phyloP scores from a whole-genome alignment of 53 echinoderm and acorn worm genomes.

The Paracentrotus lividus region DNA sequence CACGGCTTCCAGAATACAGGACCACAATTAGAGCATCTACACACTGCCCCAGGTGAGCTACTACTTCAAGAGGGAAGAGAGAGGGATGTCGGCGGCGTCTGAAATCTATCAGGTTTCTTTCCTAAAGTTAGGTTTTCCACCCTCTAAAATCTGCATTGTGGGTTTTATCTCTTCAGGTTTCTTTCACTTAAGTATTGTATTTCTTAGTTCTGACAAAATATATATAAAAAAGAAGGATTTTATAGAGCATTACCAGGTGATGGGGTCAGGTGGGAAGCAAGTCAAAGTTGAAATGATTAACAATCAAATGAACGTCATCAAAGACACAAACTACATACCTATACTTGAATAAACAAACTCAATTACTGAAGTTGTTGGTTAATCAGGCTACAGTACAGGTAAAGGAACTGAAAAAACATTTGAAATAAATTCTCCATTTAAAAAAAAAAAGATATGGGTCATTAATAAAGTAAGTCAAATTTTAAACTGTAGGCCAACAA shows the following conservation, averaged over 20 bases:
- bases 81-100: constrained; percentile 38
- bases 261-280: neutral
- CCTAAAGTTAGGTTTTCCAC: constrained; percentile 34
- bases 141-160: constrained; percentile 31
- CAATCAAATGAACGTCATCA: neutral
- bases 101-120: constrained; percentile 44
- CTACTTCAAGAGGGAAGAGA: constrained; percentile 13
- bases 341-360: neutral
- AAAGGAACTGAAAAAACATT: neutral
- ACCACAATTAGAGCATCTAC: constrained; percentile 50
- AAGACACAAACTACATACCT: neutral
- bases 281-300: neutral
- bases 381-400: neutral
- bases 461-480: too few species aligned
- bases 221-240: neutral
- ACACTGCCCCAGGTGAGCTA: constrained; percentile 44
- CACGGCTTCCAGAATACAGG: constrained; percentile 26
- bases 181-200: constrained; percentile 8
- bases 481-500: too few species aligned
- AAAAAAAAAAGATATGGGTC: neutral
- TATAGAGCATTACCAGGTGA: neutral
- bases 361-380: neutral
- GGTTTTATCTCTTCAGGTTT: constrained; percentile 25
- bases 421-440: neutral
- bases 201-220: constrained; percentile 10